Percentiles rank a stretch among this genome's conserved stretches.
Evolutionary conservation across 2,797 vertebrate genomes (phyloP).

Genomic region (Oophaga sylvatica): DNA sequence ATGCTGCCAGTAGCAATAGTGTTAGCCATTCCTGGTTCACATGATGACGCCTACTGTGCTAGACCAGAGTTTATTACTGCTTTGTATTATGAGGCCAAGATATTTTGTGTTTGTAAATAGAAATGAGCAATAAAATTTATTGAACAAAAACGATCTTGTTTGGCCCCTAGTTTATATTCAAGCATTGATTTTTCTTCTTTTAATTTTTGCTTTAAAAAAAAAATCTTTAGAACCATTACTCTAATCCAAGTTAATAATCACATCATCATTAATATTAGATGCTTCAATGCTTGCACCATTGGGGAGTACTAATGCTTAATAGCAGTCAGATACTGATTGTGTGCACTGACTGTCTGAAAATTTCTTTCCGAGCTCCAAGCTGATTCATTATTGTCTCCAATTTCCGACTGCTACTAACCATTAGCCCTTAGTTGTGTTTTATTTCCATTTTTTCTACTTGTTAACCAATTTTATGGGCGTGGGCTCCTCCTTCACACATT

Average conservation of each 20-base stretch:
- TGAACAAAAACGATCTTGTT: constrained; percentile 89
- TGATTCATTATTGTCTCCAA: constrained; percentile 76
- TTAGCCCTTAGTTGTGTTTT: constrained; percentile 83
- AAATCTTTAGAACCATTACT: constrained; percentile 87
- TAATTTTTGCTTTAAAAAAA: not conserved
- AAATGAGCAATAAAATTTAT: constrained; percentile 99
- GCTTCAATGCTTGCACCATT: constrained; percentile 88
- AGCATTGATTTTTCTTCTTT: constrained; percentile 72
- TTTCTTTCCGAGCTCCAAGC: constrained; percentile 71
- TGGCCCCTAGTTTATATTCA: constrained; percentile 84
- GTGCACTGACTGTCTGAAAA: constrained; percentile 78
- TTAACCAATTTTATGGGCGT: constrained; percentile 80
- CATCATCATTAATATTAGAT: constrained; percentile 85
- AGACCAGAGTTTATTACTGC: constrained; percentile 84
- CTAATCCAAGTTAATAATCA: constrained; percentile 92
- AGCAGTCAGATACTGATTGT: constrained; percentile 84
- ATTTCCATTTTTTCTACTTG: constrained; percentile 81
- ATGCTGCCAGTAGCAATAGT: constrained; percentile 73
- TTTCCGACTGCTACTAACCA: constrained; percentile 93
- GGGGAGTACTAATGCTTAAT: constrained; percentile 91
- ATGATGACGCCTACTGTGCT: constrained; percentile 80
- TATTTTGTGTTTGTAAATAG: constrained; percentile 90
- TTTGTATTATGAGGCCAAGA: constrained; percentile 88
- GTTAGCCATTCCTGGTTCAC: constrained; percentile 76
- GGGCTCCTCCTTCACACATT: constrained; percentile 81